Evolutionary conservation across 2,113 vertebrate species (phyloP), one percentile per base, ranked within the genome.

Genomic region (Chauna torquata): DNA sequence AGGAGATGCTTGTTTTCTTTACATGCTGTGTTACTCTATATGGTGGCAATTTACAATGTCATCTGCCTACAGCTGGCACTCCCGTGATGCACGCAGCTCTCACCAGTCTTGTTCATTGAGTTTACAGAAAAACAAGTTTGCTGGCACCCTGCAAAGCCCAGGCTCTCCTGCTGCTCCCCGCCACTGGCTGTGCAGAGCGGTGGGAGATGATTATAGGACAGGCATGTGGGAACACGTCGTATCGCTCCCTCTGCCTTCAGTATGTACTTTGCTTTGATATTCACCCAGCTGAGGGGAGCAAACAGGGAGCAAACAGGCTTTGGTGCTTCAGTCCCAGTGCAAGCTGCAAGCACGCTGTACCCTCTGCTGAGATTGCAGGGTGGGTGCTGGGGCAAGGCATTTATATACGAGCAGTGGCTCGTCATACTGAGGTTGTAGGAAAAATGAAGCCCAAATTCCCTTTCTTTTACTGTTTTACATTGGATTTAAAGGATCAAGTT

Each of bases 181-280:
- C 22, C 64, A n/a, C 0, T 0, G 30, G 36, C 25, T 1, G 3
- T 16, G 13, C 16, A 32, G 40, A 76, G 52, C 0, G 1, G 61
- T 19, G 58, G 34, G 52, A 80, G 44, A 68, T 23, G 27, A 58
- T 79, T 82, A 76, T 24, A 23, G 5, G 5, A 13, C 4, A 18
- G 76, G 65, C 84, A 57, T 62, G 62, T 80, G 45, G 32, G 54
- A 94, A 86, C 88, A 80, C 42, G 58, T 50, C 7, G 0, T 25
- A 47, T 55, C 1, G 0, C 23, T 28, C 66, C 65, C 58, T 75
- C 49, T 87, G 62, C 62, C 38, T 79, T 69, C 87, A 89, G 38
- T 28, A 0, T 32, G 66, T 47, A 86, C 82, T 81, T 22, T 19
- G 58, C 57, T 87, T 91, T 90, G 58, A 88, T 80, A 83, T 20